Base-by-base conservation (phyloP, 1,140 invertebrate genomes). In the Araneus ventricosus region DNA sequence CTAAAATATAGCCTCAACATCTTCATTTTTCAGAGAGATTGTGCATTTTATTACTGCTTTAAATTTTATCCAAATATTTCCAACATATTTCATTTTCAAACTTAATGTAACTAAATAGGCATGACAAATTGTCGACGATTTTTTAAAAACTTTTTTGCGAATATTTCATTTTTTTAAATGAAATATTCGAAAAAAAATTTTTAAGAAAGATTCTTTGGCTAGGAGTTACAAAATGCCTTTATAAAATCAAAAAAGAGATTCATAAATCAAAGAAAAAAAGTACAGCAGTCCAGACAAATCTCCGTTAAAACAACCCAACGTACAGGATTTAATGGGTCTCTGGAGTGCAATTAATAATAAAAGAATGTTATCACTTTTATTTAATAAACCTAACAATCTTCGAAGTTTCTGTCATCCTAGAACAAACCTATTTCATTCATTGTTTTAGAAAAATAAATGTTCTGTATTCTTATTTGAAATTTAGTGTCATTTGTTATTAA, bases 151-250 rank as follows among this genome's bases (percentile, higher is more conserved):
- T 37, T 7, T 39, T 37, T 63, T 88, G 41, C 34, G 24, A 63
- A 41, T 88, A 67, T 88, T 88, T 70, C 86, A 37, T 88, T 61
- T n/a, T n/a, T n/a, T n/a, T n/a, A n/a, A n/a, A n/a, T n/a, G n/a
- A n/a, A n/a, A n/a, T n/a, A n/a, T n/a, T n/a, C n/a, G n/a, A n/a
- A n/a, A n/a, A n/a, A n/a, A n/a, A n/a, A n/a, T n/a, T n/a, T 88
- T 67, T 63, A 63, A 10, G 37, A 88, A n/a, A 24, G 27, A 70
- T 61, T 34, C 17, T 27, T 22, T 30, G 30, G 63, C n/a, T 67
- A 30, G 27, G 27, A 6, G 22, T 39, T n/a, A 34, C 30, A 17
- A 27, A 61, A 67, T 8, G 20, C 63, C 34, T 41, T 67, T 30
- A 14, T 67, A 14, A 67, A 10, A 67, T 10, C n/a, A 67, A 10